Conservation (phyloP, 1,140 invertebrate genomes). For the Brachionus calyciflorus region DNA sequence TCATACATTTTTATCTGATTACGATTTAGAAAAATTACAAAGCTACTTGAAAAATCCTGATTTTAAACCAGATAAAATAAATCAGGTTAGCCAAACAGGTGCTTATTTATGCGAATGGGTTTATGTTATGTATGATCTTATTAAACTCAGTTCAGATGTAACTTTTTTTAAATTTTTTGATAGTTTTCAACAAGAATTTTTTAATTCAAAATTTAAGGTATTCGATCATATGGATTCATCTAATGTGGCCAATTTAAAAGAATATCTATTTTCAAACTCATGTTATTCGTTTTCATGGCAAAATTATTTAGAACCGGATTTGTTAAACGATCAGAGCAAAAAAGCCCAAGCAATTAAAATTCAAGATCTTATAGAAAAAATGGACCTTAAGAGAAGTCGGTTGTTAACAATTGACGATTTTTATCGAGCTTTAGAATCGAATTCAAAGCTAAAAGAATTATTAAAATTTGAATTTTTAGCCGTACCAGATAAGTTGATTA, state of each 20-base stretch:
- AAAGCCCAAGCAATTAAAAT: constrained; percentile 9
- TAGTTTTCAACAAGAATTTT: background rate
- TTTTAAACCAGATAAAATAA: constrained; percentile 14
- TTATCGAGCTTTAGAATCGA: background rate
- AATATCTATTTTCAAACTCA: background rate
- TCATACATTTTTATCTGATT: background rate
- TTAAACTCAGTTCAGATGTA: background rate
- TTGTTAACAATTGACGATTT: constrained; percentile 2
- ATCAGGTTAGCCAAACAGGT: background rate
- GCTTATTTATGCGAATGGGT: constrained; percentile 26
- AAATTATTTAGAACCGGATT: constrained; percentile 6
- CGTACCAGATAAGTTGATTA: background rate
- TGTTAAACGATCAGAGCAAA: background rate
- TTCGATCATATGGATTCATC: background rate
- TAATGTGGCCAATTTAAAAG: background rate
- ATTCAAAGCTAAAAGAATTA: background rate
- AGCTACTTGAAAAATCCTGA: background rate
- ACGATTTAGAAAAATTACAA: constrained; percentile 10
- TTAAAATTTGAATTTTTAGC: background rate
- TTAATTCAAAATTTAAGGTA: background rate
- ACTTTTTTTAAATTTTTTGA: background rate
- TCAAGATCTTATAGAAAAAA: background rate
- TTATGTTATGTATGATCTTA: background rate
- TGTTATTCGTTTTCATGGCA: constrained; percentile 33
- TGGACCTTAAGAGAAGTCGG: background rate